Evolutionary conservation across 2,888 invertebrate species (phyloP), one percentile per base, ranked within the genome.

Genomic region (Andrena bucephala): DNA sequence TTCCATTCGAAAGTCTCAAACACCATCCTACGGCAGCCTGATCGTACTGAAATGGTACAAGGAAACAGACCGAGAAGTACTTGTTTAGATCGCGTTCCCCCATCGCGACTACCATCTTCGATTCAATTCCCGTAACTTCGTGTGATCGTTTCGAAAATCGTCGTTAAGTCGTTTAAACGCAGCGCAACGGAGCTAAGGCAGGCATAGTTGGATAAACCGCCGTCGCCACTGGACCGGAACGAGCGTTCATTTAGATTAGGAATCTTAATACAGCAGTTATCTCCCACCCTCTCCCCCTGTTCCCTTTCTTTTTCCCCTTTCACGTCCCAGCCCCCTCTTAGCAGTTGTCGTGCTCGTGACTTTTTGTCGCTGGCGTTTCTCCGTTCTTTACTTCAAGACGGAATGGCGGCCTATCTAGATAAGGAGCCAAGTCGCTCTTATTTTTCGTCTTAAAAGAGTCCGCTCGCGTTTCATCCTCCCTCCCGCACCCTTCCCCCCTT

Each of bases 201-300:
- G 71, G 57, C 50, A 67, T 59, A 79, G 57, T 48, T 33, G 74
- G 67, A 80, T 79, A 79, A 85, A 85, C 81, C 85, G 75, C 73
- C 70, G 75, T 74, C 50, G 73, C 83, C 67, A 76, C 75, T 79
- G 79, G 84, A 87, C 86, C 87, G 89, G 87, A 91, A 92, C 87
- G 89, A 86, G 87, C 89, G 88, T 90, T 90, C 90, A 90, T 92
- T 92, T 90, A 91, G 92, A 92, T 92, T 92, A 92, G 87, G 84
- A 91, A 92, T 92, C 92, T 92, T 92, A 91, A 91, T 90, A 89
- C 89, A 89, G 78, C 86, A 89, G 89, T 90, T 90, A 89, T 90
- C 88, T 88, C 71, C 69, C 79, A 50, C 66, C 68, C 73, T 57
- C 71, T 33, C 60, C 59, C 36, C 54, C 54, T 52, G 33, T n/a